Evolutionary conservation across 2,888 invertebrate genomes (phyloP), one percentile per base, ranked within the genome.

Genomic region (Koerneria pararmatus): DNA sequence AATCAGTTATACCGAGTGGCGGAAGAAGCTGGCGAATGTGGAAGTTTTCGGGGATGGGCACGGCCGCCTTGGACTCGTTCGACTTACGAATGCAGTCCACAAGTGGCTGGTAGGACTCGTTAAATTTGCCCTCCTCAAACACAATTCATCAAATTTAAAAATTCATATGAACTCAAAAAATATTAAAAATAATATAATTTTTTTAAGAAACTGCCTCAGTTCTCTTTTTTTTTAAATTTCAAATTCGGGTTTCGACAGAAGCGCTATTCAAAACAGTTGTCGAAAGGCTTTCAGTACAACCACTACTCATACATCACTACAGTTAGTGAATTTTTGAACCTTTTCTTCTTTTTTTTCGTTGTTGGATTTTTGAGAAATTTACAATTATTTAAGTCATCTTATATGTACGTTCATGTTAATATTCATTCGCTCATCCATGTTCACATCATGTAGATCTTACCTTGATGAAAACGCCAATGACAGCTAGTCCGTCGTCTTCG

Each of bases 391-490:
- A n/a, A 27, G 54, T 34, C 8, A 64, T 19, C 8, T 41, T n/a
- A n/a, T n/a, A n/a, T n/a, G n/a, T n/a, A n/a, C n/a, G n/a, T n/a
- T n/a, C n/a, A n/a, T n/a, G n/a, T 41, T 19, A 41, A 41, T 41
- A 8, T 41, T 11, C 41, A 41, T 8, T 41, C 8, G 11, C 41
- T 19, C 41, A n/a, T n/a, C n/a, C n/a, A n/a, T n/a, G n/a, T n/a
- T n/a, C n/a, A n/a, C n/a, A n/a, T n/a, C n/a, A n/a, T n/a, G n/a
- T n/a, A n/a, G 8, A 32, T 34, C 64, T 34, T 46, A 77, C 80
- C 70, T 80, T 72, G 48, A 80, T 67, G 54, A 81, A 79, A 6
- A 80, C 75, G 46, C 75, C 81, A 32, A 81, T 54, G 1, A 81
- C 81, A 24, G 79, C 78, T 34, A 80, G 51, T 32, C 81, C 81